These are phyloP conservation scores for Stramonita haemastoma DNA, from an alignment of 2,888 invertebrate species.

Conservation along the genomic window DNA sequence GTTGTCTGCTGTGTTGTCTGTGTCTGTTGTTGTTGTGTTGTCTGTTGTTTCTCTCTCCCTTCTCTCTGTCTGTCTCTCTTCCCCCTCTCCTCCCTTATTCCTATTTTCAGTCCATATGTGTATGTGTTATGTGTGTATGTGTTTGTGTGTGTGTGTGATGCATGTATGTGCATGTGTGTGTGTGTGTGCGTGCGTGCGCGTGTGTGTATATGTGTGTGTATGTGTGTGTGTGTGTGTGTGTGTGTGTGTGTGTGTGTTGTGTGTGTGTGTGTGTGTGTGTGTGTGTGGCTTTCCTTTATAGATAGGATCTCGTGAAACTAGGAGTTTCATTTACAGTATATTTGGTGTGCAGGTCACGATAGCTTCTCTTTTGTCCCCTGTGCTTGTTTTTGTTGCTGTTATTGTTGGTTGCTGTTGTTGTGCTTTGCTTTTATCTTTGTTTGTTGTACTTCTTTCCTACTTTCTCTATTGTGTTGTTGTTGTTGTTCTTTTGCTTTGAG, in stretches of 20 bases:
- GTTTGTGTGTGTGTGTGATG: slow-evolving; percentile 18
- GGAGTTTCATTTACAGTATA: no score
- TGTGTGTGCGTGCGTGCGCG: slow-evolving; percentile 1
- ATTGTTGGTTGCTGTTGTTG: no score
- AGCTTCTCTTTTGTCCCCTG: no score
- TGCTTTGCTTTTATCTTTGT: no score
- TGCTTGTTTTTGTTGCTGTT: no score
- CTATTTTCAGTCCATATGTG: neutral
- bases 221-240: slow-evolving; percentile 9
- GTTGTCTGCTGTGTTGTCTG: neutral
- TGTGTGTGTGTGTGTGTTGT: slow-evolving; percentile 9
- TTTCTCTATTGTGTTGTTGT: no score
- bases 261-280: slow-evolving; percentile 5
- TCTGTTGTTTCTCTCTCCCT: neutral
- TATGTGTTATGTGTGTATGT: no score
- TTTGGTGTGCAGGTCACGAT: no score
- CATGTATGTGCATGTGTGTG: slow-evolving; percentile 28
- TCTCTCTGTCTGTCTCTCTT: neutral
- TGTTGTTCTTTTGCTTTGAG: no score
- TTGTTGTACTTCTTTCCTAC: no score
- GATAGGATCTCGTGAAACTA: no score
- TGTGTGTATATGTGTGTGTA: neutral
- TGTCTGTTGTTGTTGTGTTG: neutral
- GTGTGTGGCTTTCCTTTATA: neutral
- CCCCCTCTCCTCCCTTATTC: neutral